phyloP scores from a whole-genome alignment of 2,888 invertebrate species.

The Caenorhabditis angaria region DNA sequence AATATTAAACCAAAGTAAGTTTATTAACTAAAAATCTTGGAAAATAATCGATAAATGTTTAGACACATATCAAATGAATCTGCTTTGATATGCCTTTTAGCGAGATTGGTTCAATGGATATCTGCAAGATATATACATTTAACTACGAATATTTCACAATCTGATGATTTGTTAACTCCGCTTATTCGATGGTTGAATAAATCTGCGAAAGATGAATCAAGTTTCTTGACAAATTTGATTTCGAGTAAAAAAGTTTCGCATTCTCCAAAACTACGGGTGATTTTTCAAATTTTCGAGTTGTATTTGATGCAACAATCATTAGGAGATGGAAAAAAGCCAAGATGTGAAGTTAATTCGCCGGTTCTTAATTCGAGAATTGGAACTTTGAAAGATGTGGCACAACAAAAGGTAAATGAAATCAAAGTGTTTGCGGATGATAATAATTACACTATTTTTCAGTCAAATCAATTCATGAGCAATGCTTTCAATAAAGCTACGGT shows the following conservation, averaged over 20 bases:
- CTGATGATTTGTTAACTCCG: slow-evolving; percentile 40
- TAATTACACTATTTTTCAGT: slow-evolving; percentile 20
- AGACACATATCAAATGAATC: slow-evolving; percentile 57
- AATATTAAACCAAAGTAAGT: slow-evolving; percentile 66
- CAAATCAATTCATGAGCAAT: slow-evolving; percentile 41
- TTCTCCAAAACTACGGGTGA: slow-evolving; percentile 54
- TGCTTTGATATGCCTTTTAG: slow-evolving; percentile 55
- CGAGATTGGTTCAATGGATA: slow-evolving; percentile 45
- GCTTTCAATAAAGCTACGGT: slow-evolving; percentile 51
- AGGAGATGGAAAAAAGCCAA: slow-evolving; percentile 48
- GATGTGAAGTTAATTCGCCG: slow-evolving; percentile 46
- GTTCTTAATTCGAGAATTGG: slow-evolving; percentile 61
- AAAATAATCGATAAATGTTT: not conserved
- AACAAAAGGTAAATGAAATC: slow-evolving; percentile 33
- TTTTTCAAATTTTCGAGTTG: slow-evolving; percentile 56
- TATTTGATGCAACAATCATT: slow-evolving; percentile 61
- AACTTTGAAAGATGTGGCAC: slow-evolving; percentile 58
- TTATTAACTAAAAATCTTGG: not conserved
- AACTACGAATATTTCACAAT: slow-evolving; percentile 28
- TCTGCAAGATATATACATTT: slow-evolving; percentile 16
- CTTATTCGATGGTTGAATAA: slow-evolving; percentile 44
- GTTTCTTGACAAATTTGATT: slow-evolving; percentile 42
- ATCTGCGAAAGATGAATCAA: slow-evolving; percentile 46
- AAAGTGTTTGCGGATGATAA: not conserved
- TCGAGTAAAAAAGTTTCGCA: slow-evolving; percentile 51